Conservation (phyloP, 2,113 vertebrate species). For the Probosciger aterrimus region DNA sequence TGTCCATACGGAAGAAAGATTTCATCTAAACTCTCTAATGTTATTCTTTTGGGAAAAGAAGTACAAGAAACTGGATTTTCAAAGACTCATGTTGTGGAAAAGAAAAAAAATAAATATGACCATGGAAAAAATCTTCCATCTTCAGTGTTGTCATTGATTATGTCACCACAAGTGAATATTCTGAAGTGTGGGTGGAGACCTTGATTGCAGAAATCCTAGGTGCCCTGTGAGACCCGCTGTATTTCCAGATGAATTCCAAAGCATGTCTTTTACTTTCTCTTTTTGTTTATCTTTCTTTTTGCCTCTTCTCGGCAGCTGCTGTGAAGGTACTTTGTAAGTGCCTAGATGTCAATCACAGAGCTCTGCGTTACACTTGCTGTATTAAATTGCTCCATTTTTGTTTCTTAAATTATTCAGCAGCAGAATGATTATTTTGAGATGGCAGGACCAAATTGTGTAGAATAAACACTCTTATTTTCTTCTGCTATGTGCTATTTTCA, state of each 20-base stretch:
- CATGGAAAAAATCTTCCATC: not conserved
- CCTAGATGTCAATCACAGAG: not conserved
- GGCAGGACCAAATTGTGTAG: not conserved
- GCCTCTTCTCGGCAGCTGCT: not conserved
- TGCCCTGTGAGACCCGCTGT: not conserved
- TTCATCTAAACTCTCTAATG: not conserved
- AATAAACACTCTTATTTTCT: constrained; percentile 46
- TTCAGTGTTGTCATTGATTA: not conserved
- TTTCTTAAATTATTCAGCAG: constrained; percentile 55
- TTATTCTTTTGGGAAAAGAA: not conserved
- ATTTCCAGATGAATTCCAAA: not conserved
- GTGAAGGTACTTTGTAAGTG: not conserved
- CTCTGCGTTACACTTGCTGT: constrained; percentile 14
- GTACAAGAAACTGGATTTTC: not conserved
- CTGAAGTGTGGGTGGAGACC: not conserved
- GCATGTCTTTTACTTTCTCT: not conserved
- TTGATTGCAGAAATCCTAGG: not conserved
- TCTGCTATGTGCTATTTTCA: not conserved
- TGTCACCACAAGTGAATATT: not conserved
- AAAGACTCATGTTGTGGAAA: not conserved
- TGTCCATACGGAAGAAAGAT: not conserved
- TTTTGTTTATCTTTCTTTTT: not conserved
- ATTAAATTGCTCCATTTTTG: constrained; percentile 28
- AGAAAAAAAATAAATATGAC: not conserved
- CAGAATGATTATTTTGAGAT: constrained; percentile 10